Evolutionary conservation across 2,797 vertebrate species (phyloP), one percentile per base, ranked within the genome.

Genomic region (Pogoniulus pusillus): DNA sequence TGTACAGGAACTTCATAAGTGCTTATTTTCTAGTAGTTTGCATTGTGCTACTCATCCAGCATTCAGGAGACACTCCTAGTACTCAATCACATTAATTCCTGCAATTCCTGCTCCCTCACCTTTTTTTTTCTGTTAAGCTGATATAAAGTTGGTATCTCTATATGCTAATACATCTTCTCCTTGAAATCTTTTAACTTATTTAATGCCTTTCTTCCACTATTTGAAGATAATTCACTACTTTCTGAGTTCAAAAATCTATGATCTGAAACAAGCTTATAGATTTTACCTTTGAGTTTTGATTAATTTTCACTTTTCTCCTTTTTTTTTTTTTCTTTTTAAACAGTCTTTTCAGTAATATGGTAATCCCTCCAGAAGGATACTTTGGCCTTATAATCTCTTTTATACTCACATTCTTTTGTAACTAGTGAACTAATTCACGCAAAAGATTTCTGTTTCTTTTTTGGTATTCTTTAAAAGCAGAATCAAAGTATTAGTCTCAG

Each of bases 201-300:
- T 92, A 84, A 85, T 89, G 35, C 49, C 26, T 87, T 91, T 76
- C 20, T 6, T 9, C 29, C 17, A 70, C 49, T 84, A 41, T 85
- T 81, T 75, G 66, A 94, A 89, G 65, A 54, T 78, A 85, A 93
- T 90, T 94, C 65, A 69, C 81, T 87, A 79, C 43, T 75, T 85
- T 89, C 30, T 82, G 59, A 77, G 35, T 83, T 91, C 34, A 81
- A 85, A 95, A 87, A 54, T 54, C 79, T 75, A 72, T 91, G 57
- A 93, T 92, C 43, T 75, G 15, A 83, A 90, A 57, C 39, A 90
- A 94, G 32, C 43, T 78, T 94, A 66, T 27, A 51, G 62, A 70
- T 30, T 75, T 93, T 89, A 81, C 63, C 12, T 94, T 85, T 85
- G 59, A 92, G 63, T 66, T 91, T 47, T 90, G 39, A 82, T 65